Conservation (phyloP, 2,888 invertebrate genomes). For the Gastrophysa polygoni region DNA sequence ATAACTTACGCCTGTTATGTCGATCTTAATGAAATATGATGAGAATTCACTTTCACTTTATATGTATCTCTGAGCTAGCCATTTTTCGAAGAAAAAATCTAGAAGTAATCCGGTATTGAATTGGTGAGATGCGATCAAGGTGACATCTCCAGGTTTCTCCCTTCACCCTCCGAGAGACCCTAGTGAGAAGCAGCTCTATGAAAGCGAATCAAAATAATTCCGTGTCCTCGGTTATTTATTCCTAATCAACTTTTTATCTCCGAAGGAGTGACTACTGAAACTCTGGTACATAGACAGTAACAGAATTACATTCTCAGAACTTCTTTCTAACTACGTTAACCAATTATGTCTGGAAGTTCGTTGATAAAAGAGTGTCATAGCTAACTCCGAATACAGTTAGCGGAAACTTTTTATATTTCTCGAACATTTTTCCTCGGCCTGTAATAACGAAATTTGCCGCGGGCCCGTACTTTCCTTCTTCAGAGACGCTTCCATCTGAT, state of each 20-base stretch:
- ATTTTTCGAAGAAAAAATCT: too few species aligned
- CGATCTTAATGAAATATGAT: too few species aligned
- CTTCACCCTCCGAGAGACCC: too few species aligned
- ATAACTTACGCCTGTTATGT: too few species aligned
- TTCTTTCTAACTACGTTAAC: not conserved
- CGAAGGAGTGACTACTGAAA: too few species aligned
- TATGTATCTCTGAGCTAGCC: too few species aligned
- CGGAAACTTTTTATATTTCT: not conserved
- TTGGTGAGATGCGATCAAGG: too few species aligned
- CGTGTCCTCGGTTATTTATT: not conserved
- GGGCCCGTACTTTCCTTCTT: not conserved
- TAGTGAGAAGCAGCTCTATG: too few species aligned
- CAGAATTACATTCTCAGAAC: not conserved
- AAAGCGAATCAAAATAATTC: not conserved
- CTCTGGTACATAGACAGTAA: not conserved
- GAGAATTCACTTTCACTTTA: too few species aligned
- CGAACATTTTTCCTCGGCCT: not conserved
- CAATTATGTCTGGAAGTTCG: not conserved
- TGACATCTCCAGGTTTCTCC: too few species aligned
- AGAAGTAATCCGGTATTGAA: too few species aligned
- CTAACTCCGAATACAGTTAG: not conserved
- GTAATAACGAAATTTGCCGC: not conserved
- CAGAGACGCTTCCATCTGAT: not conserved
- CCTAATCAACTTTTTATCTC: not conserved
- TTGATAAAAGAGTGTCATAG: not conserved